Evolutionary conservation across 2,888 invertebrate species (phyloP).

Genomic region (Agrochola lychnidis): DNA sequence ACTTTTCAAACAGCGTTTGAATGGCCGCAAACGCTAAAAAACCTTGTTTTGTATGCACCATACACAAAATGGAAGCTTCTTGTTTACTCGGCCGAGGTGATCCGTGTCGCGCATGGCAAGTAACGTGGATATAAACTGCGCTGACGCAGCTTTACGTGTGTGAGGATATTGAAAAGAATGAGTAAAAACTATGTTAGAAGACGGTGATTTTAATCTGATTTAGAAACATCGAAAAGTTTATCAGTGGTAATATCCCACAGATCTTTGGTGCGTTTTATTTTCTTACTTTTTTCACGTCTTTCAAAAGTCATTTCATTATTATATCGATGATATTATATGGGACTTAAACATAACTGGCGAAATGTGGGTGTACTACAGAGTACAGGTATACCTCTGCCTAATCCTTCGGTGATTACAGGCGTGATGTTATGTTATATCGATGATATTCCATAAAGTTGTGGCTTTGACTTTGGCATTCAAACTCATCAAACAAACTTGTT

Average conservation of each 20-base stretch:
- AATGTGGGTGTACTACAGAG: not conserved
- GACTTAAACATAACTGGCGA: not conserved
- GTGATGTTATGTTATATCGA: not conserved
- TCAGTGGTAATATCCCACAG: not conserved
- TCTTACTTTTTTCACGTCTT: too few relatives aligned
- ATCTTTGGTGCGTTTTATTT: not conserved
- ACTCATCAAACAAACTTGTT: too few relatives aligned
- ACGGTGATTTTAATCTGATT: not conserved
- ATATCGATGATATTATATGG: too few relatives aligned
- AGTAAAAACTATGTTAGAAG: too few relatives aligned
- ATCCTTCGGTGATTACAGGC: not conserved
- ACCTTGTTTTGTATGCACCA: slow-evolving; percentile 34
- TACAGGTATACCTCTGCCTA: not conserved
- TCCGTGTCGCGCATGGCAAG: slow-evolving; percentile 58
- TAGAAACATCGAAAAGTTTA: not conserved
- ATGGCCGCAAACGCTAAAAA: slow-evolving; percentile 25
- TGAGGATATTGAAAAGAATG: slow-evolving; percentile 7
- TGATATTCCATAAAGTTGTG: not conserved
- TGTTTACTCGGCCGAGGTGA: slow-evolving; percentile 47
- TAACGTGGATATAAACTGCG: slow-evolving; percentile 42
- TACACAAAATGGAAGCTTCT: slow-evolving; percentile 34
- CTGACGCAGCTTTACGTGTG: slow-evolving; percentile 36
- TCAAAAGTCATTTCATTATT: not conserved
- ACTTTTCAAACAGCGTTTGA: not conserved
- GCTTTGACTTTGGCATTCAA: not conserved